phyloP scores from a whole-genome alignment of 2,888 invertebrate species.

The Nasonovia ribisnigri region DNA sequence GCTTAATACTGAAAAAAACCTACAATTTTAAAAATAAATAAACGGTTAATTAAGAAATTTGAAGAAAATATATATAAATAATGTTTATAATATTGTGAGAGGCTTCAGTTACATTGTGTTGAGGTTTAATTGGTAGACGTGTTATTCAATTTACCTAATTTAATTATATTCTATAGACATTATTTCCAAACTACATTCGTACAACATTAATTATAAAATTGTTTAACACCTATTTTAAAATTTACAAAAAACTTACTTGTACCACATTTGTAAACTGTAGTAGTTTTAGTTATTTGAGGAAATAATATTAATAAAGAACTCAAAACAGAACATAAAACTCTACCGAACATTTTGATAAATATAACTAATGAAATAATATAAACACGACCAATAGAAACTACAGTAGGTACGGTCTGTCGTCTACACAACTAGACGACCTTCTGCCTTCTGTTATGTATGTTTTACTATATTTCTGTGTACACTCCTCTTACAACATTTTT shows the following conservation, averaged over 20 bases:
- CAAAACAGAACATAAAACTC: slow-evolving; percentile 18
- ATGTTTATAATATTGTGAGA: background rate
- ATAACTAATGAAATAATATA: slow-evolving; percentile 1
- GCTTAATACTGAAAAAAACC: background rate
- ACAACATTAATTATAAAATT: background rate
- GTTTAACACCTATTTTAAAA: background rate
- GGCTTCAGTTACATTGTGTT: background rate
- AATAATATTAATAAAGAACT: slow-evolving; percentile 51
- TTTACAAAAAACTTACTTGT: slow-evolving; percentile 49
- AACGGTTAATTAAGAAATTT: background rate
- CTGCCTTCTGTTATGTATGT: background rate
- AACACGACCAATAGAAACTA: slow-evolving; percentile 17
- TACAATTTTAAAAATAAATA: background rate
- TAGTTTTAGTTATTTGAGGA: slow-evolving; percentile 24
- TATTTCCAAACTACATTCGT: background rate
- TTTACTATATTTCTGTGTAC: background rate
- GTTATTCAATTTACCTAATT: background rate
- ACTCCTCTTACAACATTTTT: slow-evolving; percentile 21
- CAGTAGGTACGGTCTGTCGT: background rate
- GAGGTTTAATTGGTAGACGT: background rate
- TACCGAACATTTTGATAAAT: slow-evolving; percentile 50
- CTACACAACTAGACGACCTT: slow-evolving; percentile 36
- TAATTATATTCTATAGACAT: background rate
- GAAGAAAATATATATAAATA: background rate
- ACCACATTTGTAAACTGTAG: slow-evolving; percentile 61